Evolutionary conservation across 2,888 invertebrate genomes (phyloP), one percentile per base, ranked within the genome.

Genomic region (Napeogenes sylphis): DNA sequence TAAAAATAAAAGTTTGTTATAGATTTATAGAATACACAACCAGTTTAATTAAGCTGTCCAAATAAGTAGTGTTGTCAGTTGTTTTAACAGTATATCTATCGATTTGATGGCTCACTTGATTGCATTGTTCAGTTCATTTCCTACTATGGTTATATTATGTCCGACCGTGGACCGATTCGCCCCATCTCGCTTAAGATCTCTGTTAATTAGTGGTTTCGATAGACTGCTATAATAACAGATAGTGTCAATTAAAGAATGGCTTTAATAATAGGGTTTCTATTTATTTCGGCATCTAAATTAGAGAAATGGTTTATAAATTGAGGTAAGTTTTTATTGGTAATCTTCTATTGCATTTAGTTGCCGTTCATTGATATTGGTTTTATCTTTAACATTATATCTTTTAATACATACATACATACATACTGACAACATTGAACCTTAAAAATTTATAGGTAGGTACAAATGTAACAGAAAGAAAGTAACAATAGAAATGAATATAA

Each of bases 181-280:
- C 21, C 74, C 73, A 74, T 75, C 71, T 70, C 73, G 66, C 73
- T 73, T 71, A 72, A 74, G 74, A 76, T 80, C 74, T 80, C 77
- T 81, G 79, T 85, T 86, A 85, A 87, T 86, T 85, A 82, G 79
- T 77, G 77, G 75, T 75, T 74, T 75, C 74, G 76, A 81, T 80
- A 80, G 80, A 82, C 75, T 75, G 80, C 70, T 77, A 80, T 56
- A 80, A 80, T 67, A 76, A 75, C 71, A 77, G 83, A 86, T 84
- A 83, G 83, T 83, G 81, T 84, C 85, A 86, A 85, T 87, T 86
- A 85, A 80, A 73, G 76, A 69, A 55, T 56, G 58, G 45, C 58
- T 58, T 67, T 69, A 71, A 75, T 73, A 74, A 68, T 45, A 69
- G 71, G 71, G 73, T 72, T 74, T 78, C 74, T 81, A 75, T 81